phyloP scores from a whole-genome alignment of 1,140 invertebrate genomes.

The Heliconius himera region DNA sequence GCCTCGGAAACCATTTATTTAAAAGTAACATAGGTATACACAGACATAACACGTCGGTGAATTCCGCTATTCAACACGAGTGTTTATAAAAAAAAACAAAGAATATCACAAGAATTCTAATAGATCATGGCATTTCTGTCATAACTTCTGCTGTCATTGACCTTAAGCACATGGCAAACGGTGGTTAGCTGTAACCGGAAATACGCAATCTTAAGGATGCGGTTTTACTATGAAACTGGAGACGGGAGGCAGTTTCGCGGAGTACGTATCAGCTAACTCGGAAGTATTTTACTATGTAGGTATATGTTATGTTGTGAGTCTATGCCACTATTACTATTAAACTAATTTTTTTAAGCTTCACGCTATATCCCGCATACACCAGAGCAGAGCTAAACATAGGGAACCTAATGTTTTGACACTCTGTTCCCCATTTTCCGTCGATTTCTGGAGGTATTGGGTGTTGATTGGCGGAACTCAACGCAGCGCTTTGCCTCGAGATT shows the following conservation, averaged over 20 bases:
- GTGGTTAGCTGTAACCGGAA: constrained; percentile 28
- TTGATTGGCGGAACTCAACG: too few species aligned
- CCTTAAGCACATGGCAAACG: constrained; percentile 26
- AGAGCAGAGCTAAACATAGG: too few species aligned
- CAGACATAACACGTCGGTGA: not conserved
- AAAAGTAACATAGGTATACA: too few species aligned
- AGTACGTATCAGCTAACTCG: constrained; percentile 20
- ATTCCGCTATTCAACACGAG: not conserved
- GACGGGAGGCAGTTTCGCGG: constrained; percentile 30
- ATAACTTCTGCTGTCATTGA: constrained; percentile 21
- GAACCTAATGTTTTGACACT: too few species aligned
- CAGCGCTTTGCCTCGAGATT: too few species aligned
- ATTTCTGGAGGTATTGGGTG: too few species aligned
- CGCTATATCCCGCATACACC: too few species aligned
- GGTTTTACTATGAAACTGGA: constrained; percentile 27
- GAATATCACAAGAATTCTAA: not conserved
- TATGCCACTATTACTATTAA: too few species aligned
- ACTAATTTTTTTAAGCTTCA: too few species aligned
- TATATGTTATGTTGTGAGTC: not conserved
- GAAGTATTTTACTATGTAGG: not conserved
- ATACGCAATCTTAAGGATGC: constrained; percentile 14
- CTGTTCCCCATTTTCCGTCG: too few species aligned
- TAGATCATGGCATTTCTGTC: not conserved
- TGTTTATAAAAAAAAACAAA: not conserved
- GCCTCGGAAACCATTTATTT: too few species aligned